phyloP scores from a whole-genome alignment of 1,140 invertebrate genomes.

The Delia radicum region DNA sequence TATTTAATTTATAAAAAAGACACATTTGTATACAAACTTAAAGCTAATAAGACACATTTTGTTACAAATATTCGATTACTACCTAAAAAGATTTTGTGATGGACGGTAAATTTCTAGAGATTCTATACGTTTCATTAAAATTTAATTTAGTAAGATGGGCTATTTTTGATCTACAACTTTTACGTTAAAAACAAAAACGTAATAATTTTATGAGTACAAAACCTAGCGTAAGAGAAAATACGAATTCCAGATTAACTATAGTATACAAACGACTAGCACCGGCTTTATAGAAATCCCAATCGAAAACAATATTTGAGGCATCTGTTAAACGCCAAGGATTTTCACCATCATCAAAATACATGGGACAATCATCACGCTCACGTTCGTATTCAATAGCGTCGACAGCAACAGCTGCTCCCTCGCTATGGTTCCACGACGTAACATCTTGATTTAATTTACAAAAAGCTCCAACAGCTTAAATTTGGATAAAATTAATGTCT shows the following conservation, averaged over 20 bases:
- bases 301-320: conserved; percentile 70
- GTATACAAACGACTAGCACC: conserved; percentile 22
- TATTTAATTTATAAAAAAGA: background rate
- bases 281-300: conserved; percentile 54
- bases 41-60: conserved; percentile 8
- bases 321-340: conserved; percentile 80
- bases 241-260: background rate
- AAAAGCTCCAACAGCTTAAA: conserved; percentile 79
- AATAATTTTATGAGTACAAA: background rate
- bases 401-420: conserved; percentile 88
- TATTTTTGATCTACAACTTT: too few species aligned
- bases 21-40: background rate
- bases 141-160: too few species aligned
- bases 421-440: conserved; percentile 79
- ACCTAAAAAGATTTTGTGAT: too few species aligned
- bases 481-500: background rate
- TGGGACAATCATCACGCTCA: conserved; percentile 91
- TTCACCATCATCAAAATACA: conserved; percentile 89
- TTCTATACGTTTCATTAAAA: too few species aligned
- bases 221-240: background rate
- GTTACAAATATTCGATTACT: too few species aligned
- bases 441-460: conserved; percentile 91
- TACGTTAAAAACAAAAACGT: background rate
- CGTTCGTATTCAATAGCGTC: conserved; percentile 90
- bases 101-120: too few species aligned